Evolutionary conservation across 2,888 invertebrate species (phyloP).

Genomic region (Sesia bembeciformis): DNA sequence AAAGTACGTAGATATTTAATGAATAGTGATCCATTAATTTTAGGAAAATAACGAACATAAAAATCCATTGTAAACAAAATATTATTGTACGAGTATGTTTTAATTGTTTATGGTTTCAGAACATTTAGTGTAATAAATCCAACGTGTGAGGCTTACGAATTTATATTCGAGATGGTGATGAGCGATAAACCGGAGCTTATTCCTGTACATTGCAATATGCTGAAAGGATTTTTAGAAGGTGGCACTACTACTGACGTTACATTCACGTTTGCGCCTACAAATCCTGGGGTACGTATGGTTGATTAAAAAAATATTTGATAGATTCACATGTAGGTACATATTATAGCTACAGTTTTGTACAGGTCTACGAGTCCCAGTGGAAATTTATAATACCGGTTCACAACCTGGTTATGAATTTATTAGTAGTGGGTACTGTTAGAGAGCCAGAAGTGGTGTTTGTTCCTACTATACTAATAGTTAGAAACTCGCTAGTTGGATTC

Average conservation of each 20-base stretch:
- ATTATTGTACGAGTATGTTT: not conserved
- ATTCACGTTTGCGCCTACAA: conserved; percentile 78
- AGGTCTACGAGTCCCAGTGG: conserved; percentile 79
- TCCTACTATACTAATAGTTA: conserved; percentile 73
- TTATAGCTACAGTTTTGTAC: conserved; percentile 19
- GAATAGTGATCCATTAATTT: not conserved
- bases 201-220: conserved; percentile 74
- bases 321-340: not conserved
- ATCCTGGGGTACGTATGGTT: conserved; percentile 59
- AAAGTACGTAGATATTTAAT: conserved; percentile 37
- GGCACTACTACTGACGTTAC: conserved; percentile 75
- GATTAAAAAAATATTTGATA: not conserved
- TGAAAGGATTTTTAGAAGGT: conserved; percentile 74
- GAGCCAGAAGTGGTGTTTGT: conserved; percentile 78
- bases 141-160: conserved; percentile 74
- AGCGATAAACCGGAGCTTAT: conserved; percentile 52
- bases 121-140: conserved; percentile 79
- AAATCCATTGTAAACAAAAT: not conserved
- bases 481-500: conserved; percentile 76
- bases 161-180: conserved; percentile 71
- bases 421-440: conserved; percentile 77
- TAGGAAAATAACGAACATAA: not conserved
- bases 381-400: conserved; percentile 75
- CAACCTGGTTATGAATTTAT: conserved; percentile 67
- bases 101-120: conserved; percentile 45